These are phyloP conservation scores for Netelia inedita DNA, from an alignment of 2,888 invertebrate genomes.

Conservation along the genomic window DNA sequence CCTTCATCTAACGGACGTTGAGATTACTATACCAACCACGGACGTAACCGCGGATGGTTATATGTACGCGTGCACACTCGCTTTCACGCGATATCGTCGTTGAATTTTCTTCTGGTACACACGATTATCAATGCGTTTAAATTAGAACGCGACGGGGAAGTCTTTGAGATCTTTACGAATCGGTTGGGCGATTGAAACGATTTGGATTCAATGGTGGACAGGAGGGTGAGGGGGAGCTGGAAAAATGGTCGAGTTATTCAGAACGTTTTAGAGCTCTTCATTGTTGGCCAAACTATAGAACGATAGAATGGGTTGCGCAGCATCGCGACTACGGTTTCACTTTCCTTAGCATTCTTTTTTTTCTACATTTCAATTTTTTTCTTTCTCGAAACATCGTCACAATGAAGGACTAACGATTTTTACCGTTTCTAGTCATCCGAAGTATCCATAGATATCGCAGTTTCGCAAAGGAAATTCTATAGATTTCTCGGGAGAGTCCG, in stretches of 20 bases:
- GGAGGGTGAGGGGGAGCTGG: not conserved
- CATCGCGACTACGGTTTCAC: slow-evolving; percentile 45
- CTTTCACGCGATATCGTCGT: slow-evolving; percentile 28
- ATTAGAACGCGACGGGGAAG: not conserved
- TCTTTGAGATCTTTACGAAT: slow-evolving; percentile 18
- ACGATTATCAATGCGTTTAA: slow-evolving; percentile 23
- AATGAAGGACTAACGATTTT: slow-evolving; percentile 75
- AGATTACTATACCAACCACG: slow-evolving; percentile 12
- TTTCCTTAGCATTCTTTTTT: slow-evolving; percentile 61
- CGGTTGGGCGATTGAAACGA: slow-evolving; percentile 6
- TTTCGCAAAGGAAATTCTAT: slow-evolving; percentile 28
- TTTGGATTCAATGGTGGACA: slow-evolving; percentile 4
- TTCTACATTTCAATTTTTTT: slow-evolving; percentile 48
- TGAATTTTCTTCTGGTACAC: slow-evolving; percentile 1
- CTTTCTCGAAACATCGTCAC: slow-evolving; percentile 45
- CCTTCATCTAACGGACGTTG: slow-evolving; percentile 34
- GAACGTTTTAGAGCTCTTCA: slow-evolving; percentile 58
- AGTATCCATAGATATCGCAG: not conserved
- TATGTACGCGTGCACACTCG: not conserved
- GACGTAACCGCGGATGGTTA: slow-evolving; percentile 24
- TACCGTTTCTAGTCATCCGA: slow-evolving; percentile 57
- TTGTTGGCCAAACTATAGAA: slow-evolving; percentile 73
- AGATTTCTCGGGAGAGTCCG: not conserved
- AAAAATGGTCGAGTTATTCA: slow-evolving; percentile 26
- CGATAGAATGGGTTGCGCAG: slow-evolving; percentile 66